phyloP scores from a whole-genome alignment of 2,797 vertebrate species.

The Microcaecilia unicolor region DNA sequence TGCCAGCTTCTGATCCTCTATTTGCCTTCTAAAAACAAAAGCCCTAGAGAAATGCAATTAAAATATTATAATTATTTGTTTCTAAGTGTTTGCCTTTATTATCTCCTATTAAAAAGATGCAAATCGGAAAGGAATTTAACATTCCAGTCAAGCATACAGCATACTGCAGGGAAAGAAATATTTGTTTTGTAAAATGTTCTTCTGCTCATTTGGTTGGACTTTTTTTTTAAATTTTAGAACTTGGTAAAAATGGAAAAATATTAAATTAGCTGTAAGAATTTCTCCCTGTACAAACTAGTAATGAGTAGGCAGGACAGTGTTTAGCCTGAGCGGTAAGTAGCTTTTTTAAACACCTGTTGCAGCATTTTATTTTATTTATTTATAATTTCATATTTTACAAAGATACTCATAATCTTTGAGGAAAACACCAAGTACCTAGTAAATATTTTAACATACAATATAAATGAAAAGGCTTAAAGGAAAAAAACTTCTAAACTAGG shows the following conservation, averaged over 20 bases:
- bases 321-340: too few relatives aligned
- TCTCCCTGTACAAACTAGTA: too few relatives aligned
- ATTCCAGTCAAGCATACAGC: conserved; percentile 28
- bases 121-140: conserved; percentile 29
- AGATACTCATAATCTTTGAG: too few relatives aligned
- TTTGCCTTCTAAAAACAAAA: conserved; percentile 15
- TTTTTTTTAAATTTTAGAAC: not conserved
- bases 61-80: conserved; percentile 50
- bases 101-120: conserved; percentile 33
- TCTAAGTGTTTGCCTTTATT: conserved; percentile 41
- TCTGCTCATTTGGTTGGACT: conserved; percentile 20
- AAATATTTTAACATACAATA: too few relatives aligned
- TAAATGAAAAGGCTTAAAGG: too few relatives aligned
- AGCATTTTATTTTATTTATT: too few relatives aligned
- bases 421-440: too few relatives aligned
- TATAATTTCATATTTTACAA: too few relatives aligned
- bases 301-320: too few relatives aligned
- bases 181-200: conserved; percentile 35
- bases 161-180: conserved; percentile 24
- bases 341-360: too few relatives aligned
- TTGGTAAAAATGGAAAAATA: conserved; percentile 6
- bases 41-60: conserved; percentile 41
- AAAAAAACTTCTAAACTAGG: too few relatives aligned
- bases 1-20: conserved; percentile 4
- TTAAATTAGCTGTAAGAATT: conserved; percentile 5